Evolutionary conservation across 2,888 invertebrate species (phyloP), one percentile per base, ranked within the genome.

Genomic region (Hesperia comma): DNA sequence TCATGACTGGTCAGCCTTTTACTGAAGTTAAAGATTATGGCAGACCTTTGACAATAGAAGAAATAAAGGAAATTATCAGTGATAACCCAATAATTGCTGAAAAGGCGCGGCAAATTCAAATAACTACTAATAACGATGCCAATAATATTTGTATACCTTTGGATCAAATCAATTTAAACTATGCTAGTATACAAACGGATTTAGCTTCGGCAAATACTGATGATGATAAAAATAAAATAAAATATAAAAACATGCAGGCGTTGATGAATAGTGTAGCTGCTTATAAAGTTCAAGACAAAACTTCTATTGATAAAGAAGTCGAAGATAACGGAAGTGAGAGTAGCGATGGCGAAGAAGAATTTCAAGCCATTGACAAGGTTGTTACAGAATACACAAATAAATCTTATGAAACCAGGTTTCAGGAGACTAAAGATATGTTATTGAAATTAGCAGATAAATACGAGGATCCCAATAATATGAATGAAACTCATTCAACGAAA

Each of bases 1-100:
- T 92, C 6, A 90, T 92, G 92, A 82, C 87, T 46, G 92, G 92
- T 0, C 92, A 92, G 70, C 92, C 92, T 2, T 92, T 92, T 70
- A 89, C 89, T 6, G 72, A 83, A 61, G 72, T 91, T 51, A 84
- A 82, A 53, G 87, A 88, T 58, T 75, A 79, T n/a, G 81, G 75
- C 32, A 85, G 77, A 63, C 91, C 90, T 8, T 72, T 90, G 14
- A 78, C 82, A 1, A 56, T 60, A 0, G 83, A 88, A 57, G 86
- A 91, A 79, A 81, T 89, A 67, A 88, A 82, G 68, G 76, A 82
- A 61, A 76, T 84, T 73, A 56, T 92, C 3, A 87, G 86, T 73
- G 81, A 82, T 67, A 87, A 82, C 68, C 88, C 88, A 4, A 82
- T 90, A 0, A 82, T 92, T 62, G 79, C 78, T 1, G 89, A 91